A percentile compares a stretch with the other conserved stretches of the same genome.
Conservation (phyloP, 1,140 invertebrate species). For the Neuroterus valhalla region DNA sequence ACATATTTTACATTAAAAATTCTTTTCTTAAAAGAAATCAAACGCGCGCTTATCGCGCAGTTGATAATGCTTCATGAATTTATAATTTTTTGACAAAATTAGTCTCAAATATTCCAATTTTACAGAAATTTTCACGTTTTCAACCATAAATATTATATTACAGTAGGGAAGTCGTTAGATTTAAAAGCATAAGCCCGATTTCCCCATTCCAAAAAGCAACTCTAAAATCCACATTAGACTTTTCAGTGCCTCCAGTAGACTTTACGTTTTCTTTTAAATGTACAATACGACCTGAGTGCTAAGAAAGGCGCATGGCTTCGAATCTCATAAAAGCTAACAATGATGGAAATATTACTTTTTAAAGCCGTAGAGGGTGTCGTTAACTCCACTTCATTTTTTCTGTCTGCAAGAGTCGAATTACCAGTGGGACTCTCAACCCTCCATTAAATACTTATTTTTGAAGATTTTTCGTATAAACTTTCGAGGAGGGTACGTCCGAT, state of each 20-base stretch:
- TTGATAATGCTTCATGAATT: too few species aligned
- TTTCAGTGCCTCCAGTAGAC: slow-evolving; percentile 1
- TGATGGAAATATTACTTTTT: slow-evolving; percentile 72
- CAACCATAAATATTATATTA: background rate
- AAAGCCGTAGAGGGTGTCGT: slow-evolving; percentile 69
- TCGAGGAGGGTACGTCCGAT: too few species aligned
- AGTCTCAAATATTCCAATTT: too few species aligned
- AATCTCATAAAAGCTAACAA: slow-evolving; percentile 69
- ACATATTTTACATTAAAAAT: too few species aligned
- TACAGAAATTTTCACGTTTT: background rate
- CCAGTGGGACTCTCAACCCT: slow-evolving; percentile 51
- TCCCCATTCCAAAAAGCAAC: background rate
- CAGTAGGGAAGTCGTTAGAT: too few species aligned
- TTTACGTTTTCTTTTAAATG: slow-evolving; percentile 43
- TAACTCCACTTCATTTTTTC: slow-evolving; percentile 61
- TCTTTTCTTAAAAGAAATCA: too few species aligned
- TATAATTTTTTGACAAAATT: too few species aligned
- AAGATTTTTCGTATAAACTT: too few species aligned
- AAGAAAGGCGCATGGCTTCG: slow-evolving; percentile 47
- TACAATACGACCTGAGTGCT: slow-evolving; percentile 45
- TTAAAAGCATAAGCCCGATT: too few species aligned
- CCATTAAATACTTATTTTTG: slow-evolving; percentile 36
- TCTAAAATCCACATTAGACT: slow-evolving; percentile 35
- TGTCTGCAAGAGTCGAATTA: slow-evolving; percentile 50
- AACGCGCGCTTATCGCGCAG: too few species aligned